Evolutionary conservation across 2,888 invertebrate genomes (phyloP), one percentile per base, ranked within the genome.

Genomic region (Andrena minutula): DNA sequence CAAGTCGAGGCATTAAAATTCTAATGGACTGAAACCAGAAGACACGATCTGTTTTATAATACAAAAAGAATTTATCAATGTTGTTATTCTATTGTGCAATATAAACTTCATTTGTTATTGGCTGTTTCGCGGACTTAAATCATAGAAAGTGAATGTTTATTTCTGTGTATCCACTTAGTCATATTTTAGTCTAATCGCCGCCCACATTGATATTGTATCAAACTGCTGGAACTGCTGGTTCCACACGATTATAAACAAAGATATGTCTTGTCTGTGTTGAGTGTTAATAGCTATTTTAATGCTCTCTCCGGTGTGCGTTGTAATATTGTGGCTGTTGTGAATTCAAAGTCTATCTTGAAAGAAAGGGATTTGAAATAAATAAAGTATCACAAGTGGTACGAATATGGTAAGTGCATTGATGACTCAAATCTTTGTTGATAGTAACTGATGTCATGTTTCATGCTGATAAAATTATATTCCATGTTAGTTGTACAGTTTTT

Each of bases 321-420:
- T 70, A 70, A 82, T 60, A 77, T 70, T 56, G 58, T 16, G 41
- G 61, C 28, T 53, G 20, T 71, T 61, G 56, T 63, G 61, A 32
- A 63, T 69, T 63, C 28, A 69, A 60, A 78, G 26, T 70, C 56
- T 74, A 56, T 7, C n/a, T 5, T 53, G 28, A 51, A 70, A 68
- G 58, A 74, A 71, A 73, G 32, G 32, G n/a, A 51, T 23, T 63
- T 56, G n/a, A 51, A 68, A 71, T 28, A 83, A 65, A 71, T 79
- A 74, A 75, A 74, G 5, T 51, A 79, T 68, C 53, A 47, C 66
- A 28, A 74, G 23, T 78, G 65, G 51, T 35, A 75, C 64, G 75
- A 84, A 84, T 72, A 84, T 84, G 83, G 83, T 84, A 68, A 83
- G 83, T 73, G 12, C 32, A 49, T 26, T 16, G 56, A 60, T 53